Conservation (phyloP, 2,113 vertebrate species). For the Vireo altiloquus region DNA sequence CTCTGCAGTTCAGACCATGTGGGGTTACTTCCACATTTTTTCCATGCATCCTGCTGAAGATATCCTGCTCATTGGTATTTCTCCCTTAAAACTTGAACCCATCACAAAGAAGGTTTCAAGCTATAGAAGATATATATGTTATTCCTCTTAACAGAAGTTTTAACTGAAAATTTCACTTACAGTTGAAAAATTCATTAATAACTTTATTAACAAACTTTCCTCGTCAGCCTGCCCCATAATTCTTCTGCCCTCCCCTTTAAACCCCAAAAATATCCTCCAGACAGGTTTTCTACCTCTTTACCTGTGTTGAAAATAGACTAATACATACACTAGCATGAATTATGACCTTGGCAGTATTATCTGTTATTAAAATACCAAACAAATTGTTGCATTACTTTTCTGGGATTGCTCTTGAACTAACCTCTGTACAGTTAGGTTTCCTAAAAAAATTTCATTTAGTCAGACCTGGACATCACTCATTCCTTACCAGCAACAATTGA, state of each 20-base stretch:
- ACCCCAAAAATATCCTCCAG: neutral
- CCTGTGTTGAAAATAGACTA: neutral
- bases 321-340: neutral
- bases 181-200: neutral
- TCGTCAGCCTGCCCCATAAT: neutral
- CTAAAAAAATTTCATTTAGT: neutral
- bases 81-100: neutral
- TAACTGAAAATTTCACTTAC: neutral
- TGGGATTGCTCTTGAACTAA: neutral
- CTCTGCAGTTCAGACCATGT: neutral
- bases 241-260: neutral
- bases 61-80: neutral
- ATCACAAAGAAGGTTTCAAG: neutral
- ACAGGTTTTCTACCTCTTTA: neutral
- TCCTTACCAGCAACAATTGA: neutral
- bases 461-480: neutral
- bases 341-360: neutral
- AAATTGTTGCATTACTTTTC: neutral
- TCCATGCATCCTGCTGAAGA: neutral
- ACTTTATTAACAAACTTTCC: neutral
- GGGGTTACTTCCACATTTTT: neutral
- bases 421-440: neutral
- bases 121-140: neutral
- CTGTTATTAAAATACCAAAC: neutral
- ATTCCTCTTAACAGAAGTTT: neutral